phyloP scores from a whole-genome alignment of 23 tunicate genomes.

The Pegea sp. region DNA sequence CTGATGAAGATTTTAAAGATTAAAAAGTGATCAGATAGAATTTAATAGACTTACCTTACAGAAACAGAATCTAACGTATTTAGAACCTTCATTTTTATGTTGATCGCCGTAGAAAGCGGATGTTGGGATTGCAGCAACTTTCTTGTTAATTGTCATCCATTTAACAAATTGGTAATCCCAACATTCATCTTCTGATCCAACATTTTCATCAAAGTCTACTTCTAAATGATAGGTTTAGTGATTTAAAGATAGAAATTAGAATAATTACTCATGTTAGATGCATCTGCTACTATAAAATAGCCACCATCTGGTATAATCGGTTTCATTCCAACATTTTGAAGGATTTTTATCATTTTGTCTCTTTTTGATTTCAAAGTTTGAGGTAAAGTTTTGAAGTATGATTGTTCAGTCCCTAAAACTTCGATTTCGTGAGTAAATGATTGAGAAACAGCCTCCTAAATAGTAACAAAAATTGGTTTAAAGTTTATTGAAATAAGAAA shows the following conservation, averaged over 20 bases:
- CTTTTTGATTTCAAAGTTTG: slow-evolving; percentile 47
- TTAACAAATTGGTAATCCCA: slow-evolving; percentile 67
- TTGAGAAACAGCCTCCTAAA: slow-evolving; percentile 55
- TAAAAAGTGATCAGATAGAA: no score
- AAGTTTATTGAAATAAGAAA: neutral
- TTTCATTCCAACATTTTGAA: slow-evolving; percentile 50
- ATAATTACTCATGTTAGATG: slow-evolving; percentile 21
- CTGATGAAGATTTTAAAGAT: no score
- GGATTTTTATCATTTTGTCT: slow-evolving; percentile 26
- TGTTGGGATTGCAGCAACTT: slow-evolving; percentile 76
- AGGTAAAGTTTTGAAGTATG: slow-evolving; percentile 54
- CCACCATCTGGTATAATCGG: slow-evolving; percentile 89
- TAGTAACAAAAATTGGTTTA: neutral
- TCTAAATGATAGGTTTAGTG: slow-evolving; percentile 1
- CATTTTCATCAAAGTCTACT: slow-evolving; percentile 18
- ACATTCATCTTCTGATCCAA: slow-evolving; percentile 10
- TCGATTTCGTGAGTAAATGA: slow-evolving; percentile 29
- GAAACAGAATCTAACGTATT: slow-evolving; percentile 84
- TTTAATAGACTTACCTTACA: no score
- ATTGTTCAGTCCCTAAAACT: slow-evolving; percentile 22
- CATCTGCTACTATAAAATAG: slow-evolving; percentile 91
- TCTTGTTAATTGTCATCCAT: slow-evolving; percentile 71
- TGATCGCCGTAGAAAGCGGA: slow-evolving; percentile 54
- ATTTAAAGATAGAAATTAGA: neutral
- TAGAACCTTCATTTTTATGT: slow-evolving; percentile 27